phyloP scores from a whole-genome alignment of 2,888 invertebrate genomes.

The Rhogogaster chlorosoma region DNA sequence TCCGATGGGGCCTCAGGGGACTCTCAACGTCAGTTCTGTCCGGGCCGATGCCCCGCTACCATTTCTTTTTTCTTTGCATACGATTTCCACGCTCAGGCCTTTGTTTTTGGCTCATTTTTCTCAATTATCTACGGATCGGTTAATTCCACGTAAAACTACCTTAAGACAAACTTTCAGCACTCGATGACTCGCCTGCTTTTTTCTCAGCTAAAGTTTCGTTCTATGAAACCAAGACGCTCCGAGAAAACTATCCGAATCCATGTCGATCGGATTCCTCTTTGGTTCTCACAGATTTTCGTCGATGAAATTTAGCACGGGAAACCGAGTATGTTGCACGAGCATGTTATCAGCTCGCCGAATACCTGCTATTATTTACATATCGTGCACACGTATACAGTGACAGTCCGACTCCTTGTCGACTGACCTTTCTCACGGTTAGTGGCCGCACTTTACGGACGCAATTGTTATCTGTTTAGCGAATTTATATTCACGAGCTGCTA shows the following conservation, averaged over 20 bases:
- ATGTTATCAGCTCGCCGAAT: conserved; percentile 21
- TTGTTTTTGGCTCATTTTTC: neutral
- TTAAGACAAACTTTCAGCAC: neutral
- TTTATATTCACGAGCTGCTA: conserved; percentile 17
- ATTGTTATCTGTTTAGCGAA: conserved; percentile 21
- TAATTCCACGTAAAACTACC: neutral
- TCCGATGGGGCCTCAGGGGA: neutral
- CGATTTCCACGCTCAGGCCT: neutral
- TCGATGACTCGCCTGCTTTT: neutral
- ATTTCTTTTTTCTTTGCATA: neutral
- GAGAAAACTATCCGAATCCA: conserved; percentile 2
- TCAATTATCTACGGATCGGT: neutral
- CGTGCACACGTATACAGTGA: conserved; percentile 38
- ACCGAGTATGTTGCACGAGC: neutral
- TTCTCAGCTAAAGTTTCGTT: neutral
- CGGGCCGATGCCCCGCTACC: neutral
- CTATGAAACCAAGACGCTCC: neutral
- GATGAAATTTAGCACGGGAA: neutral
- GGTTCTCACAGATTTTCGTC: neutral
- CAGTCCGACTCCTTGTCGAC: conserved; percentile 18
- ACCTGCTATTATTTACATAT: conserved; percentile 35
- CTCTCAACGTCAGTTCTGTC: neutral
- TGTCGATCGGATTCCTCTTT: neutral
- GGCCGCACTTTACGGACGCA: conserved; percentile 26
- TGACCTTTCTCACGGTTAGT: conserved; percentile 37